A percentile compares a stretch with the other conserved stretches of the same genome.
phyloP scores from a whole-genome alignment of 2,888 invertebrate species.

The Ypsolopha scabrella region DNA sequence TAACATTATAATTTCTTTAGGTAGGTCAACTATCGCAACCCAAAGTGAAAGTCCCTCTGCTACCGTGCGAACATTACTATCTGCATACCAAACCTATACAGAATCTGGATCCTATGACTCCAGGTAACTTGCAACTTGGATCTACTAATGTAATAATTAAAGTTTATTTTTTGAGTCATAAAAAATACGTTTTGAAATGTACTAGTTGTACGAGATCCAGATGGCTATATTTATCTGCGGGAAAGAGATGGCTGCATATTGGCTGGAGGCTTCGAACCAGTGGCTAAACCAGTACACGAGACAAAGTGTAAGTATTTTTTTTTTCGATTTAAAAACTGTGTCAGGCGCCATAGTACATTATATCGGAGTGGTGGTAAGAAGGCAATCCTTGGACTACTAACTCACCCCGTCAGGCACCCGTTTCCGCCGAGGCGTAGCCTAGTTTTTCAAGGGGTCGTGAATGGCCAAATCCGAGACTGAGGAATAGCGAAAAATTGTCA shows the following conservation, averaged over 20 bases:
- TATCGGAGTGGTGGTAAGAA: too few relatives aligned
- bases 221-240: conserved; percentile 88
- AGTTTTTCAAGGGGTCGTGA: too few relatives aligned
- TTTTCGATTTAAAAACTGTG: too few relatives aligned
- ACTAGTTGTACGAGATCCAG: conserved; percentile 85
- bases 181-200: neutral
- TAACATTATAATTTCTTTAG: conserved; percentile 15
- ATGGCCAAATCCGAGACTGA: too few relatives aligned
- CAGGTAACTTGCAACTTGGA: conserved; percentile 62
- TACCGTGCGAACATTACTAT: conserved; percentile 95
- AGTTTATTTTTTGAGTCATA: neutral
- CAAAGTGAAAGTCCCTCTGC: conserved; percentile 88
- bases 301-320: conserved; percentile 68
- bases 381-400: too few relatives aligned
- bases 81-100: conserved; percentile 87
- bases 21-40: conserved; percentile 89
- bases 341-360: too few relatives aligned
- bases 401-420: too few relatives aligned
- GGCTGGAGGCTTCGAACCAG: conserved; percentile 92
- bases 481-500: too few relatives aligned
- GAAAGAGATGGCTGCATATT: conserved; percentile 87
- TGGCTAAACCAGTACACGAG: conserved; percentile 91
- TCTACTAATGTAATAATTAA: conserved; percentile 5
- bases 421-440: too few relatives aligned
- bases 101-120: conserved; percentile 82